A percentile compares a stretch with the other conserved stretches of the same genome.
phyloP scores from a whole-genome alignment of 64 coral and sea anemone genomes.

The Porites lutea region DNA sequence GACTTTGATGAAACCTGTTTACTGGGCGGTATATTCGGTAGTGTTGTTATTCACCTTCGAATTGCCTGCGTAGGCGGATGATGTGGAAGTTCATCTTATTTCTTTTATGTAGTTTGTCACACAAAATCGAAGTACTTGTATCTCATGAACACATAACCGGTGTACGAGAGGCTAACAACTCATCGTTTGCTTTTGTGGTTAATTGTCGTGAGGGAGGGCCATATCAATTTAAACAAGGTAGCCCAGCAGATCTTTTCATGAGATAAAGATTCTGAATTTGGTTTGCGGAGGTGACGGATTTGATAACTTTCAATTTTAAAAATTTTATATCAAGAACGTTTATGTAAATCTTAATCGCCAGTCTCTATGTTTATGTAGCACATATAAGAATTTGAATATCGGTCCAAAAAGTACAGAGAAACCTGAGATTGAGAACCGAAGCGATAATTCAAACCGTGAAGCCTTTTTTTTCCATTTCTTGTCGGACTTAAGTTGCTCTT shows the following conservation, averaged over 20 bases:
- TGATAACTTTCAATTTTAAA: conserved; percentile 19
- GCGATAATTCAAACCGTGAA: no score
- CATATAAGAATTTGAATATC: no score
- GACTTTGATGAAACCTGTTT: neutral
- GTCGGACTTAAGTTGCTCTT: neutral
- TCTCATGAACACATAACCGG: neutral
- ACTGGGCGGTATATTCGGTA: neutral
- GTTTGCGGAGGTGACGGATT: conserved; percentile 13
- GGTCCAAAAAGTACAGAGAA: no score
- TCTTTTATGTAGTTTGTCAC: neutral
- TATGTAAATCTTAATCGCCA: no score
- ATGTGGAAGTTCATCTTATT: neutral
- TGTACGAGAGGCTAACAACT: neutral
- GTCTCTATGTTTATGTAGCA: no score
- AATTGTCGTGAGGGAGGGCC: neutral
- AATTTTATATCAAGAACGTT: no score
- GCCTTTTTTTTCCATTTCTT: neutral
- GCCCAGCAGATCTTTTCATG: neutral
- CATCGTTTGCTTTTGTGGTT: conserved; percentile 7
- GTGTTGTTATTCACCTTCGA: neutral
- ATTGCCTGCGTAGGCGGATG: neutral
- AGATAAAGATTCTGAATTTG: conserved; percentile 20
- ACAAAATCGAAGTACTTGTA: neutral
- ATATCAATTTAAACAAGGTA: neutral
- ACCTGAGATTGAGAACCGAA: no score